A percentile compares a stretch with the other conserved stretches of the same genome.
phyloP scores from a whole-genome alignment of 2,888 invertebrate species.

The Patella depressa region DNA sequence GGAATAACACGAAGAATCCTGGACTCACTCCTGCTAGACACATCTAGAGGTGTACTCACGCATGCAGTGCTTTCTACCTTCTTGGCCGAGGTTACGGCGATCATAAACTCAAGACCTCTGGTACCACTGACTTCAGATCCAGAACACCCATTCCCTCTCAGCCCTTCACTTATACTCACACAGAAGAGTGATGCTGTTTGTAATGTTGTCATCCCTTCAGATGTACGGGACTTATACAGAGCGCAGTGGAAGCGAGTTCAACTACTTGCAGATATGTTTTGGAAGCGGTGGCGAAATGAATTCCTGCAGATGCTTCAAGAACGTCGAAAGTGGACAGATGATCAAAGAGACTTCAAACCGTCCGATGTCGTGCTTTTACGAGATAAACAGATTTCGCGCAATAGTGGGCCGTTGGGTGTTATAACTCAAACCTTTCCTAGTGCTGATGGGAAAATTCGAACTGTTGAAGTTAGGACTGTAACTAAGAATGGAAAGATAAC shows the following conservation, averaged over 20 bases:
- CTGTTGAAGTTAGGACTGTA: constrained; percentile 3
- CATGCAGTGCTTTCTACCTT: constrained; percentile 36
- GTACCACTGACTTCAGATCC: constrained; percentile 23
- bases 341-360: not conserved
- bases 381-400: constrained; percentile 13
- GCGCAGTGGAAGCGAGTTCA: constrained; percentile 26
- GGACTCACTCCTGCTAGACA: constrained; percentile 30
- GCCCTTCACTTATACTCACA: constrained; percentile 32
- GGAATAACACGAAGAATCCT: constrained; percentile 33
- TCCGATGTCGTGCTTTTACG: constrained; percentile 20
- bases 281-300: constrained; percentile 17
- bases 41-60: constrained; percentile 22
- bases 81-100: constrained; percentile 35
- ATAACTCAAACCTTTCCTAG: constrained; percentile 8
- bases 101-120: constrained; percentile 35
- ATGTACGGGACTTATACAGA: not conserved
- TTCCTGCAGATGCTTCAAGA: constrained; percentile 18
- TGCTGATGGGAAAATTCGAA: constrained; percentile 19
- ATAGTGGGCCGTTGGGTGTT: constrained; percentile 16
- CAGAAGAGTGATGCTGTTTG: constrained; percentile 9
- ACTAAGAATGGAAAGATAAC: not conserved
- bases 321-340: constrained; percentile 18
- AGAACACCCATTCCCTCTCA: constrained; percentile 28
- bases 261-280: not conserved
- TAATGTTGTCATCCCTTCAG: not conserved